Evolutionary conservation across 1,140 invertebrate genomes (phyloP).

Genomic region (Dreissena polymorpha): DNA sequence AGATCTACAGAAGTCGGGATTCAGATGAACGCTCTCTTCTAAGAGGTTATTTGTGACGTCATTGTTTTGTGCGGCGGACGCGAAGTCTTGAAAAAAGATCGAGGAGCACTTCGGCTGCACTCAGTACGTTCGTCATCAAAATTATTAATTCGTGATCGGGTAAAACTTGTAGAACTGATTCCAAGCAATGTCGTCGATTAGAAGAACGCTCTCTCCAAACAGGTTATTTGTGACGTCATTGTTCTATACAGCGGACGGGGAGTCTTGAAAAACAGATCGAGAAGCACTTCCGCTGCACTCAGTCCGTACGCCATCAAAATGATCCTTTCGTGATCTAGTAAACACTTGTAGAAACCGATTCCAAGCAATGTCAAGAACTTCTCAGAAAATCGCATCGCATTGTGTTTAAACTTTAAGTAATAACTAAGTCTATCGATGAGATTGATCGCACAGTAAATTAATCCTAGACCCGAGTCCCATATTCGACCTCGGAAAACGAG

Average conservation of each 20-base stretch:
- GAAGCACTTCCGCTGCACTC: constrained; percentile 39
- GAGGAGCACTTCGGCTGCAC: constrained; percentile 34
- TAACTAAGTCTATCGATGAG: constrained; percentile 50
- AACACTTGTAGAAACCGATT: constrained; percentile 39
- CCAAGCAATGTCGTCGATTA: no score
- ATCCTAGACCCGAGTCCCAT: constrained; percentile 48
- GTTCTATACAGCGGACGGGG: constrained; percentile 4
- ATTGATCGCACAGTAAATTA: constrained; percentile 49
- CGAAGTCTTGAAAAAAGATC: constrained; percentile 23
- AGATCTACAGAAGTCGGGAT: no score
- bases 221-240: constrained; percentile 34
- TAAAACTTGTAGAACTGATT: no score
- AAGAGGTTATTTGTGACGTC: constrained; percentile 35
- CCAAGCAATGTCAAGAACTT: constrained; percentile 46
- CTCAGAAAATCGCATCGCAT: constrained; percentile 36
- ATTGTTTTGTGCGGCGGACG: constrained; percentile 8
- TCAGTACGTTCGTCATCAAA: constrained; percentile 39
- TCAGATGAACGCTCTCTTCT: constrained; percentile 34
- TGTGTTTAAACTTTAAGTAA: constrained; percentile 43
- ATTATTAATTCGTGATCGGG: constrained; percentile 41
- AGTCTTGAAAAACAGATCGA: constrained; percentile 19
- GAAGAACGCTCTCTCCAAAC: constrained; percentile 32
- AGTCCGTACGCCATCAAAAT: constrained; percentile 42
- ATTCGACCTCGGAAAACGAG: constrained; percentile 44
- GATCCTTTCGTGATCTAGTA: constrained; percentile 43